A percentile compares a stretch with the other conserved stretches of the same genome.
Conservation (phyloP, 1,140 invertebrate genomes). For the Lordiphosa collinella region DNA sequence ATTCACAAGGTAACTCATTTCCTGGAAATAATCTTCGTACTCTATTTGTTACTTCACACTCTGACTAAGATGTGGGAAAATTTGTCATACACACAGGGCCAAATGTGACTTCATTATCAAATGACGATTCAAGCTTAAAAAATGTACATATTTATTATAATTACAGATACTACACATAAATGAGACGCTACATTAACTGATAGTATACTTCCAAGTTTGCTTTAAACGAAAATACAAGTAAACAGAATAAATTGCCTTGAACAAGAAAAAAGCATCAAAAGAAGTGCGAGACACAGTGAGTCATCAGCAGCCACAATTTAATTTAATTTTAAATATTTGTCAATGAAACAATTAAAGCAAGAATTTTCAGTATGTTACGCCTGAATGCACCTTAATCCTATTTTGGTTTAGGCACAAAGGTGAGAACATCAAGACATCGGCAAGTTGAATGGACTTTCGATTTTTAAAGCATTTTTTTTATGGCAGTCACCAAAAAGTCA, state of each 20-base stretch:
- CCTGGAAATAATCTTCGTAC: too few relatives aligned
- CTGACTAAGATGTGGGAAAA: too few relatives aligned
- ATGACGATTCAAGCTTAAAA: conserved; percentile 30
- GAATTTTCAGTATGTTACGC: too few relatives aligned
- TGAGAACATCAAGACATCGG: conserved; percentile 20
- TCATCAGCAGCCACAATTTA: conserved; percentile 12
- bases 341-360: too few relatives aligned
- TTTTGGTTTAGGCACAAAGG: conserved; percentile 28
- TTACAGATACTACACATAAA: conserved; percentile 4
- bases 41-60: too few relatives aligned
- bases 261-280: conserved; percentile 15
- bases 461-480: conserved; percentile 58
- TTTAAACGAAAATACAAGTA: neutral
- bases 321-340: too few relatives aligned
- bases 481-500: conserved; percentile 43
- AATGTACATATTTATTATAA: conserved; percentile 13
- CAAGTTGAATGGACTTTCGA: conserved; percentile 69
- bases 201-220: too few relatives aligned
- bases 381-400: too few relatives aligned
- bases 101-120: conserved; percentile 25
- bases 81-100: too few relatives aligned
- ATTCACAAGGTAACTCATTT: conserved; percentile 1
- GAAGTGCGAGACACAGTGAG: conserved; percentile 8
- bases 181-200: neutral
- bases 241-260: conserved; percentile 25